Evolutionary conservation across 53 echinoderm and acorn worm species (phyloP).

Genomic region (Arbacia lixula): DNA sequence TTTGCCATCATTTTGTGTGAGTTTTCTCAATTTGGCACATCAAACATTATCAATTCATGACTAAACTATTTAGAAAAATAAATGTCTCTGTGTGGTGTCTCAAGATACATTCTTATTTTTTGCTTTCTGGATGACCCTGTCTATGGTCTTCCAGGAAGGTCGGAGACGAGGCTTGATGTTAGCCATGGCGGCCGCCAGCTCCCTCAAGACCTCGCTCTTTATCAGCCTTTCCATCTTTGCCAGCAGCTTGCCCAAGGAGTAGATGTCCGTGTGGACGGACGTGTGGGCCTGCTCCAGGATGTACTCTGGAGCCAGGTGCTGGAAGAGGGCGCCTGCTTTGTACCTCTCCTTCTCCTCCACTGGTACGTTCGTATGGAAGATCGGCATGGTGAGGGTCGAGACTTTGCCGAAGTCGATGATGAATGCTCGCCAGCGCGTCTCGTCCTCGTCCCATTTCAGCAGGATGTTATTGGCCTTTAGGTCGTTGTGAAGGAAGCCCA

Average conservation of each 20-base stretch:
- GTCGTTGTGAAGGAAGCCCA: constrained; percentile 42
- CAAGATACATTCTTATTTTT: too few species aligned
- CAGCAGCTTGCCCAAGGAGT: constrained; percentile 36
- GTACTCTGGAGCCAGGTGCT: constrained; percentile 46
- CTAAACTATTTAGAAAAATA: too few species aligned
- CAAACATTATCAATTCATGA: too few species aligned
- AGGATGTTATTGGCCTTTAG: constrained; percentile 49
- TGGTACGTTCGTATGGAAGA: neutral
- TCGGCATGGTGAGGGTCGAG: constrained; percentile 21
- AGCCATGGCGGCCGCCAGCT: constrained; percentile 32
- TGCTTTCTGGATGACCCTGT: constrained; percentile 14
- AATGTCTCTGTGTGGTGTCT: too few species aligned
- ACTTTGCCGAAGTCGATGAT: constrained; percentile 50
- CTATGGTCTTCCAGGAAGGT: constrained; percentile 36
- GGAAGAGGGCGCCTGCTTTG: constrained; percentile 1
- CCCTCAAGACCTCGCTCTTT: neutral
- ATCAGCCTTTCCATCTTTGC: neutral
- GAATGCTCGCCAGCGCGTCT: constrained; percentile 30
- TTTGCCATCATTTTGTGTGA: too few species aligned
- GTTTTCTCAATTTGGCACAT: too few species aligned
- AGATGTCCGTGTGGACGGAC: constrained; percentile 34
- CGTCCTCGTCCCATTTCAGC: constrained; percentile 13
- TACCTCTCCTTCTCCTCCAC: constrained; percentile 28
- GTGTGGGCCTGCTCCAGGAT: constrained; percentile 22
- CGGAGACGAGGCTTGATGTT: constrained; percentile 17